A percentile compares a stretch with the other conserved stretches of the same genome.
phyloP scores from a whole-genome alignment of 2,888 invertebrate species.

The Andrena fulva region DNA sequence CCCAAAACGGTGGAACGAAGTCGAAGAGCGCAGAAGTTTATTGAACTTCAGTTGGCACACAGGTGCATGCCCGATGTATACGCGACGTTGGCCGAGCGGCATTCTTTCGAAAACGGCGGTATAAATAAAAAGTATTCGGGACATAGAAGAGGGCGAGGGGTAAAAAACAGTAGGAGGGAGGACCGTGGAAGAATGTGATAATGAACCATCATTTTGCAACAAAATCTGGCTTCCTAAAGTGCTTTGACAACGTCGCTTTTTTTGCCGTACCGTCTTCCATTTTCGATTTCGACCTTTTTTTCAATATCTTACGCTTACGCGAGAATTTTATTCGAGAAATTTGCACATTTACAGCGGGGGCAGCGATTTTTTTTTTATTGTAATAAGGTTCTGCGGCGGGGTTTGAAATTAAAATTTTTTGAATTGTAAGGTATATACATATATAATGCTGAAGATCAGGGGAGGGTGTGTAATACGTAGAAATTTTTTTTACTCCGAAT shows the following conservation, averaged over 20 bases:
- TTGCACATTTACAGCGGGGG: no score
- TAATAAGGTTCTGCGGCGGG: no score
- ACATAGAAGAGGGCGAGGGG: constrained; percentile 12
- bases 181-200: constrained; percentile 21
- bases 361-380: not conserved
- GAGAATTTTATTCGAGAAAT: not conserved
- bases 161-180: not conserved
- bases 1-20: constrained; percentile 21
- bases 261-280: not conserved
- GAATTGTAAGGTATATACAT: no score
- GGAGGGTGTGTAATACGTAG: no score
- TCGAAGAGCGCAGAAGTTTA: constrained; percentile 52
- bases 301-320: constrained; percentile 10
- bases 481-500: no score
- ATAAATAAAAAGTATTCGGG: constrained; percentile 57
- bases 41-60: constrained; percentile 63
- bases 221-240: constrained; percentile 18
- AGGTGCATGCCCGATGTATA: constrained; percentile 50
- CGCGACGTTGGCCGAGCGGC: constrained; percentile 44
- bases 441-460: no score
- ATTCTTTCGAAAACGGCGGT: constrained; percentile 64
- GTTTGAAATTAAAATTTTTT: no score
- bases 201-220: constrained; percentile 23
- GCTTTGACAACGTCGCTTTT: not conserved
- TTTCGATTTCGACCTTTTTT: not conserved